Evolutionary conservation across 2,888 invertebrate species (phyloP).

Genomic region (Spicauda simplicius): DNA sequence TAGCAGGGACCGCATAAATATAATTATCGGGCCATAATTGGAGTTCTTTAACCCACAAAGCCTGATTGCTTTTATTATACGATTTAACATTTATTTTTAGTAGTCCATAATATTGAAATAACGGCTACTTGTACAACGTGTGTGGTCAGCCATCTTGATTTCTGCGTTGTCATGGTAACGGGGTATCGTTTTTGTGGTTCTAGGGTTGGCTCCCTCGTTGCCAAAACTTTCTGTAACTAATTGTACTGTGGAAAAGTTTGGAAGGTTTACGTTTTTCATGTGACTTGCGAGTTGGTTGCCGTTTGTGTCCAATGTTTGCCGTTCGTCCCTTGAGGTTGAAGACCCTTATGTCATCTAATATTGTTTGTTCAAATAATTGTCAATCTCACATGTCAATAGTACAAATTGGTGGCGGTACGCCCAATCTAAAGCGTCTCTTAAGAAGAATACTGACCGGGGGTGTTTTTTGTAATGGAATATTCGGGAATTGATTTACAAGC

Average conservation of each 20-base stretch:
- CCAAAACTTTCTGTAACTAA: conserved; percentile 70
- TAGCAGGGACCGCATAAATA: conserved; percentile 40
- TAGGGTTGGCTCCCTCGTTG: conserved; percentile 55
- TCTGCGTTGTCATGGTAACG: conserved; percentile 65
- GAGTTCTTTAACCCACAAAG: conserved; percentile 43
- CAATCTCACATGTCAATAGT: conserved; percentile 44
- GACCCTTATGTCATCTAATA: conserved; percentile 35
- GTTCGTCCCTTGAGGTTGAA: conserved; percentile 36
- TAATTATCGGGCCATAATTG: conserved; percentile 38
- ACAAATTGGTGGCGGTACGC: conserved; percentile 36
- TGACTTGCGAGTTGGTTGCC: conserved; percentile 38
- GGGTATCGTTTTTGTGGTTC: conserved; percentile 57
- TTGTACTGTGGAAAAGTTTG: conserved; percentile 64
- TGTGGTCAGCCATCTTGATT: conserved; percentile 54
- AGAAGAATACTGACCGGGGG: background rate
- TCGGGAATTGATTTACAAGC: background rate
- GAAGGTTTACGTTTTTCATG: conserved; percentile 54
- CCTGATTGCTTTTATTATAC: conserved; percentile 44
- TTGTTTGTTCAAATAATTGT: conserved; percentile 46
- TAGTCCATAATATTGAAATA: conserved; percentile 39
- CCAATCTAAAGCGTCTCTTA: conserved; percentile 9
- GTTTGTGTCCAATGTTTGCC: conserved; percentile 42
- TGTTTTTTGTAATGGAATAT: background rate
- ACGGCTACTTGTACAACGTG: conserved; percentile 43
- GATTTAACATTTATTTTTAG: conserved; percentile 47